Conservation (phyloP, 2,113 vertebrate species). For the Podarcis muralis region DNA sequence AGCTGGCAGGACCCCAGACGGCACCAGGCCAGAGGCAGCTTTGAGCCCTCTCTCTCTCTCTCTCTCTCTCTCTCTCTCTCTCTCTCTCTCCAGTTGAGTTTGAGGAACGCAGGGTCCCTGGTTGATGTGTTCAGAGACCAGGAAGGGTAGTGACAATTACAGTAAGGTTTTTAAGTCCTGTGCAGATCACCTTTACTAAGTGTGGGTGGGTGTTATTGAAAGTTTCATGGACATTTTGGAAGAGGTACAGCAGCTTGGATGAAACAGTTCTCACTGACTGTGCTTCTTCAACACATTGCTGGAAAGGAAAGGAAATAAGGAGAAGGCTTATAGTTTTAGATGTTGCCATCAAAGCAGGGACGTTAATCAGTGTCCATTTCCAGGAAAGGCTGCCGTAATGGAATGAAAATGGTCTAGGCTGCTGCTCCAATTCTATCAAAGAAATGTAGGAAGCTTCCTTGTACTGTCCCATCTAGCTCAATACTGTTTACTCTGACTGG, state of each 20-base stretch:
- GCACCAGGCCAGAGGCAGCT: slow-evolving; percentile 6
- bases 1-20: neutral
- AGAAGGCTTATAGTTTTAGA: neutral
- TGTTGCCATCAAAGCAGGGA: neutral
- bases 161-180: neutral
- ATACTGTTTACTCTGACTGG: too few species aligned
- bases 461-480: too few species aligned
- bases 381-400: neutral
- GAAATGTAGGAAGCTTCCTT: too few species aligned
- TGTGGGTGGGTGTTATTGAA: neutral
- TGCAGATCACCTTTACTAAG: too few species aligned
- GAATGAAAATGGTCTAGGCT: too few species aligned
- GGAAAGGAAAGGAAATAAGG: neutral
- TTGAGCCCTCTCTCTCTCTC: neutral
- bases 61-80: neutral
- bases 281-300: neutral
- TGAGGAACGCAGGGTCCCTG: neutral
- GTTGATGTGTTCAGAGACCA: neutral
- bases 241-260: neutral
- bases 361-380: neutral
- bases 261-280: neutral
- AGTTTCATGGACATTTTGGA: neutral
- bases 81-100: neutral
- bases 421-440: neutral
- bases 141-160: neutral